Evolutionary conservation across 2,113 vertebrate genomes (phyloP).

Genomic region (Lasiurus borealis): DNA sequence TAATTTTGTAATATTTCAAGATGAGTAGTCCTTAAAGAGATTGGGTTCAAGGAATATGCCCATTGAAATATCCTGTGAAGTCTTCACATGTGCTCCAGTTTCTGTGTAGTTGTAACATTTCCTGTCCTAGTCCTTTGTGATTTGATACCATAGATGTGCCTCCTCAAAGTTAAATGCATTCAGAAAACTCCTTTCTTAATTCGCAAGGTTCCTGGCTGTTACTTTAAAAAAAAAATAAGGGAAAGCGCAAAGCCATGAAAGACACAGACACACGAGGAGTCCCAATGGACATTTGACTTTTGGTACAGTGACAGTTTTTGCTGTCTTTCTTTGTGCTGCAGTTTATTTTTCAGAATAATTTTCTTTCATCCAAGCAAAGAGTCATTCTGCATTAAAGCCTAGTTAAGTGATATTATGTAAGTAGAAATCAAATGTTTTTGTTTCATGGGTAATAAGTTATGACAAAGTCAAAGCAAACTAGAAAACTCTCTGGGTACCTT

Average conservation of each 20-base stretch:
- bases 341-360: conserved; percentile 41
- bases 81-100: background rate
- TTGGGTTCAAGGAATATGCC: background rate
- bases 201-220: background rate
- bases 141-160: background rate
- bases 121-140: background rate
- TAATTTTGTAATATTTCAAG: conserved; percentile 58
- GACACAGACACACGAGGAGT: background rate
- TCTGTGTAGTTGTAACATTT: background rate
- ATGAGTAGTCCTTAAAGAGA: conserved; percentile 20
- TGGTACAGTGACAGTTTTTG: background rate
- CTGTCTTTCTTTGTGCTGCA: background rate
- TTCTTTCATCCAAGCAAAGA: background rate
- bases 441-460: background rate
- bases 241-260: background rate
- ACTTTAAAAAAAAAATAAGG: background rate
- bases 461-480: conserved; percentile 5
- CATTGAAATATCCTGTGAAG: background rate
- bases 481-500: conserved; percentile 43
- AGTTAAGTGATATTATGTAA: background rate
- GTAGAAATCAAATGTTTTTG: conserved; percentile 13
- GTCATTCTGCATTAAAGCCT: background rate
- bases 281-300: background rate
- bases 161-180: conserved; percentile 4
- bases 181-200: background rate